A percentile compares a stretch with the other conserved stretches of the same genome.
These are phyloP conservation scores for Cathartes aura DNA, from an alignment of 2,113 vertebrate species.

Conservation along the genomic window DNA sequence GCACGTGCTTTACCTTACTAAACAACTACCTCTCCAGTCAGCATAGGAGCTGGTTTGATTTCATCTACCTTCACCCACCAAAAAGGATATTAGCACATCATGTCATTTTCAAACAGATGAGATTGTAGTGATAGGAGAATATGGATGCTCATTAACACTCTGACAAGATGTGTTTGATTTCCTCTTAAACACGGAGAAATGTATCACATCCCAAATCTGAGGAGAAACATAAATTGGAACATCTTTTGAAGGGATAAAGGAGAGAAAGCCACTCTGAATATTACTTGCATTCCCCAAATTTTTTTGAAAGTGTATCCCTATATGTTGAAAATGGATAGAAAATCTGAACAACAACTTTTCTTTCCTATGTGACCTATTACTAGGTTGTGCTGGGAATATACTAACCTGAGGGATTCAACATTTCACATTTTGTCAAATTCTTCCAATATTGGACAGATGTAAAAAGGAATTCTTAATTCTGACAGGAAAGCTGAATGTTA, in stretches of 20 bases:
- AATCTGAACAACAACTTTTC: neutral
- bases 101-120: neutral
- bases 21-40: neutral
- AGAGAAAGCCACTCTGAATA: neutral
- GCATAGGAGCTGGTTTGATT: neutral
- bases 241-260: neutral
- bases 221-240: neutral
- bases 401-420: neutral
- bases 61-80: neutral
- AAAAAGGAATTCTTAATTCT: neutral
- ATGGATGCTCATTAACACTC: constrained; percentile 12
- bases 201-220: neutral
- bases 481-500: neutral
- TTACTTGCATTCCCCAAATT: neutral
- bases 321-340: neutral
- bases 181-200: neutral
- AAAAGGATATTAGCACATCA: constrained; percentile 16
- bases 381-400: neutral
- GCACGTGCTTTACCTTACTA: neutral
- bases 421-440: neutral
- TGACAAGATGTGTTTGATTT: constrained; percentile 10
- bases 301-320: neutral
- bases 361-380: neutral
- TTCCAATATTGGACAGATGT: neutral
- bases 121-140: neutral